Conservation (phyloP, 2,113 vertebrate species). For the Dascyllus trimaculatus region DNA sequence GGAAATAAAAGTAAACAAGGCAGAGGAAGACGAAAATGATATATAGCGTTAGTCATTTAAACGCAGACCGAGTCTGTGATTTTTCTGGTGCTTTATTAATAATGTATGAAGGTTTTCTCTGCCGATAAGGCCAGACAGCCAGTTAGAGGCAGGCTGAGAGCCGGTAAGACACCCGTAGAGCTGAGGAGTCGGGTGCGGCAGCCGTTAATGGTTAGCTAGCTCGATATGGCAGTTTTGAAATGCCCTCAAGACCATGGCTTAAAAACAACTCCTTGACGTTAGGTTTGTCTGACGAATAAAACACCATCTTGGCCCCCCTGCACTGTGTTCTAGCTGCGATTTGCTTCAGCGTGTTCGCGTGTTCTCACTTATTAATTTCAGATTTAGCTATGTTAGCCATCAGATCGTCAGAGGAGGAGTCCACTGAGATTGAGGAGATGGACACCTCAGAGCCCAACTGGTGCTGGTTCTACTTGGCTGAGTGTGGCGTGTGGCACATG, state of each 20-base stretch:
- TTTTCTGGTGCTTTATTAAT: not conserved
- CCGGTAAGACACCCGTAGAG: conserved; percentile 49
- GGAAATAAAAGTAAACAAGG: conserved; percentile 80
- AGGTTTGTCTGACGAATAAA: conserved; percentile 17
- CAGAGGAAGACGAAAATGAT: conserved; percentile 29
- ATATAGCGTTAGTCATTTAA: conserved; percentile 13
- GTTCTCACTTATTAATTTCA: conserved; percentile 47
- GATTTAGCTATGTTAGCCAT: conserved; percentile 78
- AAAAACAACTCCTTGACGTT: conserved; percentile 29
- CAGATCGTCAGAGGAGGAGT: conserved; percentile 81
- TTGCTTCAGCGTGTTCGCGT: conserved; percentile 22
- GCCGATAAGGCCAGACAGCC: conserved; percentile 13
- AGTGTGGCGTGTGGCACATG: conserved; percentile 98
- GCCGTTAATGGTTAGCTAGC: conserved; percentile 54
- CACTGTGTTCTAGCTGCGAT: not conserved
- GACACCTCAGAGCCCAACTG: conserved; percentile 94
- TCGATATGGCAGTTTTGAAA: conserved; percentile 32
- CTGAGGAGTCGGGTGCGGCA: conserved; percentile 33
- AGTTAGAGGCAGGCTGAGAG: conserved; percentile 27
- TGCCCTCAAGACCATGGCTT: conserved; percentile 17
- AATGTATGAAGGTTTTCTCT: conserved; percentile 11
- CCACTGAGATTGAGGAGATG: conserved; percentile 89
- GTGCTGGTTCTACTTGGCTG: conserved; percentile 97
- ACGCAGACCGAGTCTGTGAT: not conserved
- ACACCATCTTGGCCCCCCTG: not conserved